Conservation (phyloP, 2,113 vertebrate species). For the Syrmaticus mikado region DNA sequence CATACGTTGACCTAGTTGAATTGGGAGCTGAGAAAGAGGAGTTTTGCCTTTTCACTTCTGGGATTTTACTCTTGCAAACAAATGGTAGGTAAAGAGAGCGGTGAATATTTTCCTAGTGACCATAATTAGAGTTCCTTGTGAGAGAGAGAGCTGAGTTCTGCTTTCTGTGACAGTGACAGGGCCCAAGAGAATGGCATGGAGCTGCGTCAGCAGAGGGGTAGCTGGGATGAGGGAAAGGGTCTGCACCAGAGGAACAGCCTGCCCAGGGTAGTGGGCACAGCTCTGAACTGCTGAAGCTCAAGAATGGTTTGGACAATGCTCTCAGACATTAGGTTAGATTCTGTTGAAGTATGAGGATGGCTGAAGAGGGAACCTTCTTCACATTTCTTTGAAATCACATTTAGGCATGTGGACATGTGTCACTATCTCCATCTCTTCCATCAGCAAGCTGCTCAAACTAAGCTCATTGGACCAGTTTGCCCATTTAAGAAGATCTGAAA, state of each 20-base stretch:
- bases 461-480: background rate
- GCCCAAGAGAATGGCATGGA: background rate
- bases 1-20: accelerated
- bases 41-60: background rate
- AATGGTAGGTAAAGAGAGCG: background rate
- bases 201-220: background rate
- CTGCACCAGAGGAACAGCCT: background rate
- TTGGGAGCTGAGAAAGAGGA: background rate
- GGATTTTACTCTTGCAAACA: background rate
- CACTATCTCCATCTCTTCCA: background rate
- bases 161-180: background rate
- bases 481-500: background rate
- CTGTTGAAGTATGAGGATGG: background rate
- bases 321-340: background rate
- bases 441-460: background rate
- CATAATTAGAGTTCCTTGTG: background rate
- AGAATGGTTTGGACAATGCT: background rate
- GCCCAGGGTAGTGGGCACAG: background rate
- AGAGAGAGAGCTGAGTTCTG: background rate
- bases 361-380: background rate
- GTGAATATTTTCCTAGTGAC: background rate
- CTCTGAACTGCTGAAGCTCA: background rate
- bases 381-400: background rate
- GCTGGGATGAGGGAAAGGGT: background rate
- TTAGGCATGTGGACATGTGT: background rate